Evolutionary conservation across 30 jellyfish, hydroid and myxozoan species (phyloP).

Genomic region (Pseudorhiza aurosa): DNA sequence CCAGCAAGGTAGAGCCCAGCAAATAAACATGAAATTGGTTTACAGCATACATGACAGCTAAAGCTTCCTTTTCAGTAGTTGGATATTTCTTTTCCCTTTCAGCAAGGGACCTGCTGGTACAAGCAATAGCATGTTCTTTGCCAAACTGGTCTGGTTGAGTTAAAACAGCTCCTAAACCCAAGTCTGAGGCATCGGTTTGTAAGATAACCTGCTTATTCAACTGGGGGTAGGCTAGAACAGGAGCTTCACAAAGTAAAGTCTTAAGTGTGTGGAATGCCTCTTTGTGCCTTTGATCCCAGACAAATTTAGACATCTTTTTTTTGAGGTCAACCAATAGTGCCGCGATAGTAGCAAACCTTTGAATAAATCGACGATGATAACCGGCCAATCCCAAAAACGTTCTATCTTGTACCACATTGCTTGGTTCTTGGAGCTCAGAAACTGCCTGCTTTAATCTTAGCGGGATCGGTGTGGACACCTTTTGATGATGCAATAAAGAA

Average conservation of each 20-base stretch:
- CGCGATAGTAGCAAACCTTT: slow-evolving; percentile 44
- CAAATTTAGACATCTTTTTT: slow-evolving; percentile 16
- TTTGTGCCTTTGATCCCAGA: slow-evolving; percentile 25
- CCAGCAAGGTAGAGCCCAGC: slow-evolving; percentile 33
- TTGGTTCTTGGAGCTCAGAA: neutral
- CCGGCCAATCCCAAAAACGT: slow-evolving; percentile 61
- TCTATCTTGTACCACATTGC: slow-evolving; percentile 19
- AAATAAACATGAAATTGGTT: slow-evolving; percentile 31
- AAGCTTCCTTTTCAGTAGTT: slow-evolving; percentile 65
- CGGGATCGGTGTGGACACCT: slow-evolving; percentile 52
- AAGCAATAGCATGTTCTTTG: slow-evolving; percentile 24
- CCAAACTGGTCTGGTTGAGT: slow-evolving; percentile 20
- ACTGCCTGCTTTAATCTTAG: slow-evolving; percentile 30
- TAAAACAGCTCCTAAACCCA: slow-evolving; percentile 57
- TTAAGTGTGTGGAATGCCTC: slow-evolving; percentile 28
- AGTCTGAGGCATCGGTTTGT: slow-evolving; percentile 58
- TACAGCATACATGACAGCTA: slow-evolving; percentile 57
- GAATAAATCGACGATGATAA: slow-evolving; percentile 42
- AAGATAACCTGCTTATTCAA: slow-evolving; percentile 30
- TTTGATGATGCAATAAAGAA: slow-evolving; percentile 55
- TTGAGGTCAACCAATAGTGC: slow-evolving; percentile 33
- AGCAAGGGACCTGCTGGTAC: slow-evolving; percentile 44
- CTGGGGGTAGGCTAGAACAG: slow-evolving; percentile 51
- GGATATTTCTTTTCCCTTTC: slow-evolving; percentile 40
- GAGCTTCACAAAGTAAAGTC: slow-evolving; percentile 21